Base-by-base conservation (phyloP, 1,140 invertebrate species). In the Ceratina calcarata region DNA sequence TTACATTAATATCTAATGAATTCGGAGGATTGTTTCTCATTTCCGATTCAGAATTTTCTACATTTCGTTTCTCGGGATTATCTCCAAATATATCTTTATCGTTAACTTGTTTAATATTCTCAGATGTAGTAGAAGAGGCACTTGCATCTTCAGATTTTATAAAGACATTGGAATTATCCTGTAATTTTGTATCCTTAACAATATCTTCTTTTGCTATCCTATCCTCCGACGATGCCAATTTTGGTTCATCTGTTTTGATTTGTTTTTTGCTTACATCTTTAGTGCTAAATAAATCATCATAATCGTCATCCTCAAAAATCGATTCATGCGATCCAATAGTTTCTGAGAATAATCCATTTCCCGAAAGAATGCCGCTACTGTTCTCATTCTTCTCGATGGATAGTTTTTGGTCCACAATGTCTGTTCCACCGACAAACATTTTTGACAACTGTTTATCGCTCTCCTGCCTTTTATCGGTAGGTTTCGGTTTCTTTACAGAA, bases 231-330 rank as follows among this genome's bases (percentile, higher is more conserved):
- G 27, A 24, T 45, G 64, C 24, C 13, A 61, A 22, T 10, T 60
- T 67, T 27, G n/a, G 13, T 53, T 6, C 3, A 1, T 62, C 67
- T 1, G 60, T 0, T 20, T 70, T 8, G 32, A 0, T 51, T 49
- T 51, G 1, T n/a, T 20, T 32, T 6, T 10, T 0, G 10, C n/a
- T 10, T 27, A 60, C 4, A 1, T 49, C 78, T 10, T 87, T 88
- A 8, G 77, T 77, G 3, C 80, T 76, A 64, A 91, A 91, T 4
- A 91, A 55, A 80, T 88, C 88, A 1, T 87, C 88, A 3, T 88
- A 89, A 24, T 91, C 90, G 18, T 86, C 86, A 45, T 89, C 87
- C 22, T 90, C 90, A 24, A 90, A 91, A 2, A 91, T n/a, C 18
- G 80, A 61, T 13, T 57, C 79, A 8, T 37, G 82, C 10, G 78